Evolutionary conservation across 2,888 invertebrate species (phyloP).

Genomic region (Nymphalis polychloros): DNA sequence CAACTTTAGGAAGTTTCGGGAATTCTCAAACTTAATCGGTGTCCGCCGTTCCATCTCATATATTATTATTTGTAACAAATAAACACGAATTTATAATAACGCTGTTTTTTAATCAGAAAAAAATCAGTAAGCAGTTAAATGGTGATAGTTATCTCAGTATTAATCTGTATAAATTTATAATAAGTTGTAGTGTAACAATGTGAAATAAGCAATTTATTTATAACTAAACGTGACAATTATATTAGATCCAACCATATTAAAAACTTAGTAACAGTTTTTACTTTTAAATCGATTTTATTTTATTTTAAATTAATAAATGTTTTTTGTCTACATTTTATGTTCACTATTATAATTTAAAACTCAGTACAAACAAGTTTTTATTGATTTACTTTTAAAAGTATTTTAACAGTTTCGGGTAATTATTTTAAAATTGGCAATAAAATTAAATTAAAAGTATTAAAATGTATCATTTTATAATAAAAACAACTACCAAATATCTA

Average conservation of each 20-base stretch:
- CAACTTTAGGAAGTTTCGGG: too few relatives aligned
- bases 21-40: too few relatives aligned
- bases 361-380: too few relatives aligned
- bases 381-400: background rate
- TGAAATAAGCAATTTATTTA: slow-evolving; percentile 9
- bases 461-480: background rate
- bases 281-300: too few relatives aligned
- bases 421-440: background rate
- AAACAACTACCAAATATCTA: background rate
- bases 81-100: background rate
- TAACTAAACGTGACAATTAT: too few relatives aligned
- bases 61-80: background rate
- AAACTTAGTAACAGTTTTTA: too few relatives aligned
- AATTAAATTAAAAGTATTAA: too few relatives aligned
- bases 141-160: slow-evolving; percentile 57
- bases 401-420: background rate
- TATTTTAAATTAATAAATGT: too few relatives aligned
- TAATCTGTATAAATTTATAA: slow-evolving; percentile 56
- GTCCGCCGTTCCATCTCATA: too few relatives aligned
- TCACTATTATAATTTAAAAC: too few relatives aligned
- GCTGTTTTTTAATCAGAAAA: slow-evolving; percentile 6
- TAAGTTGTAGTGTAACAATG: slow-evolving; percentile 30
- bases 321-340: too few relatives aligned
- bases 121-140: slow-evolving; percentile 15
- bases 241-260: too few relatives aligned